Conservation (phyloP, 2,888 invertebrate species). For the Ptilodon capucinus region DNA sequence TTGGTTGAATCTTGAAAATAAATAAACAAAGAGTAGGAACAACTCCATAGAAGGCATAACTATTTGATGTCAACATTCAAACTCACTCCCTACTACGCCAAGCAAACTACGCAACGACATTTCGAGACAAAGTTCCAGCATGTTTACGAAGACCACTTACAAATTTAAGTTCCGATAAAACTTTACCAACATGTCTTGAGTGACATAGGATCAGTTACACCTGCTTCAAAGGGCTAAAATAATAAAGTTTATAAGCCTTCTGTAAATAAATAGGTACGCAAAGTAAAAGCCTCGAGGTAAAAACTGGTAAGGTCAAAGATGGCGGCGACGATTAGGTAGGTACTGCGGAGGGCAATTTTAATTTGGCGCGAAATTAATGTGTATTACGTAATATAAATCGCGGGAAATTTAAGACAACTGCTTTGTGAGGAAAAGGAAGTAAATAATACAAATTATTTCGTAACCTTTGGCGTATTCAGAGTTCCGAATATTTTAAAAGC, state of each 20-base stretch:
- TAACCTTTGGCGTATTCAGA: not conserved
- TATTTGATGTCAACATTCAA: no score
- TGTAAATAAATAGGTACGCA: not conserved
- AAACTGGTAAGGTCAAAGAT: not conserved
- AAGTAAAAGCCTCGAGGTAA: not conserved
- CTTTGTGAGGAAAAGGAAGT: not conserved
- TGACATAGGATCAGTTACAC: not conserved
- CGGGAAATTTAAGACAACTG: not conserved
- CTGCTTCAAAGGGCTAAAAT: not conserved
- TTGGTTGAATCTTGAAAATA: not conserved
- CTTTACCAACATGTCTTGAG: not conserved
- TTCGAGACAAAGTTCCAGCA: not conserved
- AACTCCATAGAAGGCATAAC: no score
- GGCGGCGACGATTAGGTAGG: conserved; percentile 7
- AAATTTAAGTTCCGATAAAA: not conserved
- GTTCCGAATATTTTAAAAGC: no score
- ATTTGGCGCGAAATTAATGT: conserved; percentile 23
- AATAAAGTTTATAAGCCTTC: not conserved
- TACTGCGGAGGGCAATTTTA: conserved; percentile 15
- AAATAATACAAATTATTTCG: not conserved
- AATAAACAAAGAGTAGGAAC: no score
- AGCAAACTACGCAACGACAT: not conserved
- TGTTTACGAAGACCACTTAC: not conserved
- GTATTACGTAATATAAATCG: conserved; percentile 1
- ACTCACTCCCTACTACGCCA: no score